Conservation (phyloP, 1,140 invertebrate species). For the Brachionus rubens region DNA sequence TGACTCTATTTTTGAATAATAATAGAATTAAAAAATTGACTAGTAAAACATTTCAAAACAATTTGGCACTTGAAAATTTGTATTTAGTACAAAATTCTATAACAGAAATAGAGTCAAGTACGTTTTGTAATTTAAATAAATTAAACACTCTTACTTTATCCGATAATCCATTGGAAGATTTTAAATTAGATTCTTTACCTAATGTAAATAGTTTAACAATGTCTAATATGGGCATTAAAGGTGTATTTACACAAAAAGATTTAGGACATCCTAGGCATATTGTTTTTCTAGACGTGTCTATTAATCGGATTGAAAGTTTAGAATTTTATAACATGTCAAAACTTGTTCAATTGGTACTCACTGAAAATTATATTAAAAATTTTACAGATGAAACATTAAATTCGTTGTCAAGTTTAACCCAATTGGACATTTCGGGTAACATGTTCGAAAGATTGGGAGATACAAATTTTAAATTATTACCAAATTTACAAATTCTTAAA, state of each 20-base stretch:
- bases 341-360: neutral
- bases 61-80: neutral
- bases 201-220: neutral
- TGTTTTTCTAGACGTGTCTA: neutral
- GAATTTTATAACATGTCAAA: slow-evolving; percentile 9
- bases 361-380: neutral
- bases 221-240: neutral
- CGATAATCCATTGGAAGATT: neutral
- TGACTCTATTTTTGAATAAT: neutral
- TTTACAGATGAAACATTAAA: slow-evolving; percentile 6
- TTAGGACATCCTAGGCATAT: neutral
- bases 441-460: neutral
- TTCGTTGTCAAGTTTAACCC: neutral
- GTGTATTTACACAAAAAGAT: neutral
- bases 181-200: neutral
- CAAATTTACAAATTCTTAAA: neutral
- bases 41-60: neutral
- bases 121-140: neutral
- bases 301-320: neutral
- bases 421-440: neutral
- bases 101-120: neutral
- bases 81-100: neutral
- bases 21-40: neutral
- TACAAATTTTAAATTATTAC: neutral
- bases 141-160: neutral